phyloP scores from a whole-genome alignment of 2,888 invertebrate genomes.

The Drosophila phalerata region DNA sequence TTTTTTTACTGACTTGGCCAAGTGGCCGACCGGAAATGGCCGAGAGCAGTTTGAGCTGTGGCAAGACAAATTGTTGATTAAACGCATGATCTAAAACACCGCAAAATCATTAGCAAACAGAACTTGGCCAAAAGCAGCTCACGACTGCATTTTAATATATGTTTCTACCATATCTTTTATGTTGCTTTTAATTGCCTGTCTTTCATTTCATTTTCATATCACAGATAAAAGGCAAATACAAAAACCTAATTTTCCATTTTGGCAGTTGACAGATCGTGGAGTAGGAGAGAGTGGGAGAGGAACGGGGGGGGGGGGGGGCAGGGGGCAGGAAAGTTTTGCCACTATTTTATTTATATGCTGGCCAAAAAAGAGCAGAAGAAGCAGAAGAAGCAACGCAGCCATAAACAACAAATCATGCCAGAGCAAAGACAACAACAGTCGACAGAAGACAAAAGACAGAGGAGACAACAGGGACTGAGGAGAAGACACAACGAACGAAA shows the following conservation, averaged over 20 bases:
- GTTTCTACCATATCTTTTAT: background rate
- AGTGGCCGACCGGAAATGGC: constrained; percentile 49
- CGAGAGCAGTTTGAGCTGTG: constrained; percentile 4
- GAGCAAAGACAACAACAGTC: constrained; percentile 57
- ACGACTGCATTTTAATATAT: constrained; percentile 2
- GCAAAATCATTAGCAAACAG: constrained; percentile 26
- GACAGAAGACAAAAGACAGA: constrained; percentile 23
- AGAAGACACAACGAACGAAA: constrained; percentile 37
- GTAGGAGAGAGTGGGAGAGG: background rate
- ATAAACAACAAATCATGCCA: constrained; percentile 81
- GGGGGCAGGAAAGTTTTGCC: constrained; percentile 56
- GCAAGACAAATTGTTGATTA: constrained; percentile 57
- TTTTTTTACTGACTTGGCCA: background rate
- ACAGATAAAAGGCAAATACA: constrained; percentile 8
- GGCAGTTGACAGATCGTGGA: constrained; percentile 54
- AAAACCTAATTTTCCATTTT: constrained; percentile 63
- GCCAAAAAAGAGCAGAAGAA: constrained; percentile 27
- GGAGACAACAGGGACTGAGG: constrained; percentile 11
- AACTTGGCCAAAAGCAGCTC: constrained; percentile 6
- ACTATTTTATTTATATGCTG: constrained; percentile 75
- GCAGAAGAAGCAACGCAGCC: constrained; percentile 58
- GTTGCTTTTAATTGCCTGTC: constrained; percentile 69
- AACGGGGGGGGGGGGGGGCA: background rate
- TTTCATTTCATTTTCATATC: constrained; percentile 55
- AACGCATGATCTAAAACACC: constrained; percentile 30